A percentile compares a stretch with the other conserved stretches of the same genome.
Conservation (phyloP, 2,113 vertebrate species). For the Ammospiza caudacuta region DNA sequence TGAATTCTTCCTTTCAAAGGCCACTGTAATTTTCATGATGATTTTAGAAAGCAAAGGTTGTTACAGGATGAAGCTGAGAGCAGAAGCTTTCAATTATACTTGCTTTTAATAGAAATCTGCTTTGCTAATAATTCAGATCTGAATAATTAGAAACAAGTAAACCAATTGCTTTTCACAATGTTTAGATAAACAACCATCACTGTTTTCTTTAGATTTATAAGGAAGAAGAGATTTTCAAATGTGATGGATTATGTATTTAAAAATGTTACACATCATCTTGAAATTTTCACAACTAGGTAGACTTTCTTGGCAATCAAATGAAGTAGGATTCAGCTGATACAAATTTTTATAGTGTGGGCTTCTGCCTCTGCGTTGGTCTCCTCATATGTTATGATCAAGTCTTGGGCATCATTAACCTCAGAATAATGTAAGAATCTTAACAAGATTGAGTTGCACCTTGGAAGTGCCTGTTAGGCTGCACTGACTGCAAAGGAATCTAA, state of each 20-base stretch:
- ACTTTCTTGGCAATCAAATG: not conserved
- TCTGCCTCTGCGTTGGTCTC: not conserved
- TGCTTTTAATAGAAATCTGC: not conserved
- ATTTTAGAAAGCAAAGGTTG: not conserved
- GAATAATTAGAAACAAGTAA: not conserved
- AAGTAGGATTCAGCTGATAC: not conserved
- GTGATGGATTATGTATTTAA: not conserved
- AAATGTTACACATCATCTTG: not conserved
- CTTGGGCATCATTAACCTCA: not conserved
- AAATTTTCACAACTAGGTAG: not conserved
- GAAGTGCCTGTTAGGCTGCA: not conserved
- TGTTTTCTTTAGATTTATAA: not conserved
- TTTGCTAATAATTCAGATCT: slow-evolving; percentile 1
- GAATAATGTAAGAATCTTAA: not conserved
- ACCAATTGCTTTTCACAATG: not conserved
- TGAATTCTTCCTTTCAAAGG: slow-evolving; percentile 8
- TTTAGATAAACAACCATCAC: not conserved
- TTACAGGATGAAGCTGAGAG: not conserved
- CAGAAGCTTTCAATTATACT: not conserved
- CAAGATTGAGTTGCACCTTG: not conserved
- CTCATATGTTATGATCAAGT: not conserved
- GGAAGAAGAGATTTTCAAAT: not conserved
- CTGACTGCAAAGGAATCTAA: not conserved
- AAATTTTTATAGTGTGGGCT: not conserved
- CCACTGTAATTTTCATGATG: not conserved